phyloP scores from a whole-genome alignment of 1,140 invertebrate species.

The Trachymyrmex cornetzi region DNA sequence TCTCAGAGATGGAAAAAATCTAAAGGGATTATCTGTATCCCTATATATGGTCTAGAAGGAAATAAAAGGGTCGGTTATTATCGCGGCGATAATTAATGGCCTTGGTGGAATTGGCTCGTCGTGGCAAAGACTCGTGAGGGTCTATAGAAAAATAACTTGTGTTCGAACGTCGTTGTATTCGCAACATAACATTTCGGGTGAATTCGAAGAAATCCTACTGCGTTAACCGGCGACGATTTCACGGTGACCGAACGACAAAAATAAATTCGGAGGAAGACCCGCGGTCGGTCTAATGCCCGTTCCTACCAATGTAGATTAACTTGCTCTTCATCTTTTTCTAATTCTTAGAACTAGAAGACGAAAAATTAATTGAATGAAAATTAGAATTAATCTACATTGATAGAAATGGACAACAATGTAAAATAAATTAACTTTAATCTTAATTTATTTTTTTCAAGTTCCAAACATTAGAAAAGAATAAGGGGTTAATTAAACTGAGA shows the following conservation, averaged over 20 bases:
- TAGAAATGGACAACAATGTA: too few relatives aligned
- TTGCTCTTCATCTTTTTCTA: too few relatives aligned
- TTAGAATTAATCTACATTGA: too few relatives aligned
- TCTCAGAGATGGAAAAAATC: background rate
- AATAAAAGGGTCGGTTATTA: background rate
- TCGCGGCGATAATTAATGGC: background rate
- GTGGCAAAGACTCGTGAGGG: background rate
- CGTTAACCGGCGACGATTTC: slow-evolving; percentile 11
- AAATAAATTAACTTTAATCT: too few relatives aligned
- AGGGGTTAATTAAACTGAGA: too few relatives aligned
- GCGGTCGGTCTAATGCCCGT: background rate
- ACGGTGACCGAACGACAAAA: slow-evolving; percentile 39
- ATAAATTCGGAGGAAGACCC: slow-evolving; percentile 47
- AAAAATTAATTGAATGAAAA: too few relatives aligned
- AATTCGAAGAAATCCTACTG: background rate
- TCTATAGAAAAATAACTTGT: background rate
- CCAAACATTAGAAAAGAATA: too few relatives aligned
- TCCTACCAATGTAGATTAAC: too few relatives aligned
- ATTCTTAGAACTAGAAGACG: too few relatives aligned
- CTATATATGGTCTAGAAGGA: background rate
- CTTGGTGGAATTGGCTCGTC: background rate
- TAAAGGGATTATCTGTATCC: background rate
- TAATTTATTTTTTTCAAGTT: too few relatives aligned
- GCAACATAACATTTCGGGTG: background rate
- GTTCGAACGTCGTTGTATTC: background rate